These are phyloP conservation scores for Mactromeris polynyma DNA, from an alignment of 2,888 invertebrate genomes.

Conservation along the genomic window DNA sequence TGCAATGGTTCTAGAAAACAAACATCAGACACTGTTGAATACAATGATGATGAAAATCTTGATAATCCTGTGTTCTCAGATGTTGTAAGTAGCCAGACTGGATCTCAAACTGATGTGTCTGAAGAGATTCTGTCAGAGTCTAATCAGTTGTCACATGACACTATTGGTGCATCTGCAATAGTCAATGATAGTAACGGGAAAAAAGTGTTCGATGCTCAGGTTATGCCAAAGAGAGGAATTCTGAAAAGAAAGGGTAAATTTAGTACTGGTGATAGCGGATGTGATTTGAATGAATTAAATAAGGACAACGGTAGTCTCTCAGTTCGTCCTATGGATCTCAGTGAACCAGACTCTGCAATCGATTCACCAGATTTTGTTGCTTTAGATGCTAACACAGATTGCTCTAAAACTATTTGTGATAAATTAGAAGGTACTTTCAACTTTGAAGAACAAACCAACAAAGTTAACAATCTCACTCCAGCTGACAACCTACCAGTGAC, in stretches of 20 bases:
- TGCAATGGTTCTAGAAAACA: constrained; percentile 48
- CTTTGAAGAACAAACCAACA: constrained; percentile 17
- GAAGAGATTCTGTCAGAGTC: constrained; percentile 31
- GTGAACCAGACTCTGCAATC: constrained; percentile 64
- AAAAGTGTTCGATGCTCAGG: constrained; percentile 81
- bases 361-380: constrained; percentile 59
- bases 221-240: constrained; percentile 83
- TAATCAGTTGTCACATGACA: constrained; percentile 19
- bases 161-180: constrained; percentile 33
- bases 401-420: constrained; percentile 20
- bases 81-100: constrained; percentile 40
- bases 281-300: constrained; percentile 73
- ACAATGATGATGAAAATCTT: constrained; percentile 20
- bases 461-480: background rate
- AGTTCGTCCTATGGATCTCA: constrained; percentile 64
- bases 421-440: constrained; percentile 54
- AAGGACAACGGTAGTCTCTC: constrained; percentile 47
- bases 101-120: constrained; percentile 30
- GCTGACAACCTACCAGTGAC: constrained; percentile 41
- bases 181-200: constrained; percentile 40
- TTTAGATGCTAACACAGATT: constrained; percentile 37
- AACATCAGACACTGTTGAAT: background rate
- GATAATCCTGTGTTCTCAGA: constrained; percentile 51
- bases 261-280: constrained; percentile 82
- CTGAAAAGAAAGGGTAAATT: constrained; percentile 82